phyloP scores from a whole-genome alignment of 2,888 invertebrate species.

The Julus scanicus region DNA sequence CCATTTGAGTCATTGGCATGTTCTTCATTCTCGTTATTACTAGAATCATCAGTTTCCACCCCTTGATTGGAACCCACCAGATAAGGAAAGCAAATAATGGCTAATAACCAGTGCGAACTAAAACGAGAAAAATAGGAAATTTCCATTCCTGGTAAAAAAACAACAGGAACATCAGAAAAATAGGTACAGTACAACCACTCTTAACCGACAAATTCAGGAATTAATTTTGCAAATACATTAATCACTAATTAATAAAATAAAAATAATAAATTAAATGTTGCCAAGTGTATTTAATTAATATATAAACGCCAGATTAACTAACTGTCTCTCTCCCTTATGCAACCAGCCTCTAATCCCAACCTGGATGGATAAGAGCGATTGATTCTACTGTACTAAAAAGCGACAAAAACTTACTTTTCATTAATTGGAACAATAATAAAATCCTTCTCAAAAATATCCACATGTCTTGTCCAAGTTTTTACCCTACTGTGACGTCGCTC shows the following conservation, averaged over 20 bases:
- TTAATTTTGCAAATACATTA: too few relatives aligned
- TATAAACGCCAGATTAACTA: too few relatives aligned
- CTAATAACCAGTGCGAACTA: constrained; percentile 94
- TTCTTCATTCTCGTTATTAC: constrained; percentile 37
- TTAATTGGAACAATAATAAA: constrained; percentile 95
- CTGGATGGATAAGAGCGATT: background rate
- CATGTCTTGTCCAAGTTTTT: constrained; percentile 95
- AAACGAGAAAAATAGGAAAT: constrained; percentile 57
- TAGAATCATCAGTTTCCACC: constrained; percentile 2
- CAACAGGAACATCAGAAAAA: background rate
- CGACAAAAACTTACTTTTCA: constrained; percentile 87
- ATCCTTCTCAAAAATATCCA: constrained; percentile 83
- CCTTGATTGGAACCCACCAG: constrained; percentile 70
- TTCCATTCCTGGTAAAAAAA: background rate
- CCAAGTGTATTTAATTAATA: too few relatives aligned
- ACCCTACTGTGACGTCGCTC: constrained; percentile 88
- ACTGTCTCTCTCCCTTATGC: too few relatives aligned
- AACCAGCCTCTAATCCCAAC: too few relatives aligned
- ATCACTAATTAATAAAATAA: too few relatives aligned
- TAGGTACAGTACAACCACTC: too few relatives aligned
- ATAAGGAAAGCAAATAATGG: constrained; percentile 94
- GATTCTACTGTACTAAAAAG: too few relatives aligned
- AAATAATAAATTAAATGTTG: too few relatives aligned
- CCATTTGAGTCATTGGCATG: background rate
- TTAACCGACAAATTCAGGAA: too few relatives aligned